These are phyloP conservation scores for Panagrolaimus sp. DNA, from an alignment of 1,140 invertebrate genomes.

Conservation along the genomic window DNA sequence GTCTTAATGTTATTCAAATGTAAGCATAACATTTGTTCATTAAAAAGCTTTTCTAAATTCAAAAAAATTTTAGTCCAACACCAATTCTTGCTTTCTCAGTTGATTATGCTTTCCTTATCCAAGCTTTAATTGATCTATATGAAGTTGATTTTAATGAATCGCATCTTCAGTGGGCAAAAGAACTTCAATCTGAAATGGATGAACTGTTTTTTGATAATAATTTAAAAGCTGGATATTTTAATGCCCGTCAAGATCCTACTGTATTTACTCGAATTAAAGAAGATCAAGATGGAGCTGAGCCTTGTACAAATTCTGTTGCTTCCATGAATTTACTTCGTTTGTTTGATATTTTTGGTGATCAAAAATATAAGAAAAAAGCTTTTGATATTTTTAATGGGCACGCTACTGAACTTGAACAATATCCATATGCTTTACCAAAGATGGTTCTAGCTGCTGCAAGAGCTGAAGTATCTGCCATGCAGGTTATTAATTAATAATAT, in stretches of 20 bases:
- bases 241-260: slow-evolving; percentile 65
- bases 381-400: slow-evolving; percentile 32
- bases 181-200: slow-evolving; percentile 75
- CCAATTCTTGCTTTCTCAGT: slow-evolving; percentile 79
- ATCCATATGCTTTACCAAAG: slow-evolving; percentile 32
- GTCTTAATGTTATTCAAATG: slow-evolving; percentile 63
- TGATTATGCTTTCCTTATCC: slow-evolving; percentile 83
- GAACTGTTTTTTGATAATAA: slow-evolving; percentile 76
- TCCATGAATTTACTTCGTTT: slow-evolving; percentile 74
- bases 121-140: slow-evolving; percentile 78
- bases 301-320: slow-evolving; percentile 79
- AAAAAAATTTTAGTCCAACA: slow-evolving; percentile 61
- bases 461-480: slow-evolving; percentile 18
- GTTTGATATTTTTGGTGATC: slow-evolving; percentile 66
- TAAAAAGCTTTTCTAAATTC: no score
- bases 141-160: slow-evolving; percentile 71
- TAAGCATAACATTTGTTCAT: slow-evolving; percentile 53
- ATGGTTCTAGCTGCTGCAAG: slow-evolving; percentile 26
- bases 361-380: slow-evolving; percentile 29
- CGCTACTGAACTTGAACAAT: slow-evolving; percentile 26
- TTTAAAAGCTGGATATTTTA: slow-evolving; percentile 70
- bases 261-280: slow-evolving; percentile 50
- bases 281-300: slow-evolving; percentile 90
- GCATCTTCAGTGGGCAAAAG: slow-evolving; percentile 73
- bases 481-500: slow-evolving; percentile 14